Evolutionary conservation across 2,113 vertebrate genomes (phyloP).

Genomic region (Rhineura floridana): DNA sequence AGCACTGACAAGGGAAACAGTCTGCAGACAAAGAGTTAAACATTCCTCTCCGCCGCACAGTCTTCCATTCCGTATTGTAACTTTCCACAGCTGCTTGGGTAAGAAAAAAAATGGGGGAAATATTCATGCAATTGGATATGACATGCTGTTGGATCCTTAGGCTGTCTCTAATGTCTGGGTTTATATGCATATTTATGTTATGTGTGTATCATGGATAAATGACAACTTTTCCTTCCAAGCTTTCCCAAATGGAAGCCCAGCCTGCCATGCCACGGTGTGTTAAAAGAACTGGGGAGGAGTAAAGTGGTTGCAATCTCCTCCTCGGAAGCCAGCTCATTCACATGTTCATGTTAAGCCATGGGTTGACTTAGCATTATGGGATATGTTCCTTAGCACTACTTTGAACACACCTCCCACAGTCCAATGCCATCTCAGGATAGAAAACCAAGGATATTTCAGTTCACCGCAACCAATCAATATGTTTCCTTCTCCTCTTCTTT

Average conservation of each 20-base stretch:
- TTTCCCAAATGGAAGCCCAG: background rate
- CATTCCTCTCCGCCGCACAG: background rate
- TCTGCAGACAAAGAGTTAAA: background rate
- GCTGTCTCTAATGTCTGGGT: background rate
- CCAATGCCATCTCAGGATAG: background rate
- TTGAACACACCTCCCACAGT: too few relatives aligned
- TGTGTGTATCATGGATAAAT: background rate
- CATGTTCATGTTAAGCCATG: too few relatives aligned
- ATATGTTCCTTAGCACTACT: too few relatives aligned
- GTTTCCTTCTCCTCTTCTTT: background rate
- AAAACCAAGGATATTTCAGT: background rate
- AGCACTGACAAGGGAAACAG: background rate
- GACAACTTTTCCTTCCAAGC: background rate
- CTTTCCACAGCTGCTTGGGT: background rate
- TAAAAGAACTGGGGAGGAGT: too few relatives aligned
- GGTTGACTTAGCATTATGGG: too few relatives aligned
- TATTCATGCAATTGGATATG: background rate
- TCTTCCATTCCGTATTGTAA: background rate
- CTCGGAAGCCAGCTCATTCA: too few relatives aligned
- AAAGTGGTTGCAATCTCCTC: too few relatives aligned
- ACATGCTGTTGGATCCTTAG: background rate
- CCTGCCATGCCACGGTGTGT: too few relatives aligned
- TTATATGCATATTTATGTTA: background rate
- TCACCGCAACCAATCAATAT: background rate
- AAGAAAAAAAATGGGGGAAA: background rate